These are phyloP conservation scores for Atrichornis clamosus DNA, from an alignment of 2,113 vertebrate genomes.

Conservation along the genomic window DNA sequence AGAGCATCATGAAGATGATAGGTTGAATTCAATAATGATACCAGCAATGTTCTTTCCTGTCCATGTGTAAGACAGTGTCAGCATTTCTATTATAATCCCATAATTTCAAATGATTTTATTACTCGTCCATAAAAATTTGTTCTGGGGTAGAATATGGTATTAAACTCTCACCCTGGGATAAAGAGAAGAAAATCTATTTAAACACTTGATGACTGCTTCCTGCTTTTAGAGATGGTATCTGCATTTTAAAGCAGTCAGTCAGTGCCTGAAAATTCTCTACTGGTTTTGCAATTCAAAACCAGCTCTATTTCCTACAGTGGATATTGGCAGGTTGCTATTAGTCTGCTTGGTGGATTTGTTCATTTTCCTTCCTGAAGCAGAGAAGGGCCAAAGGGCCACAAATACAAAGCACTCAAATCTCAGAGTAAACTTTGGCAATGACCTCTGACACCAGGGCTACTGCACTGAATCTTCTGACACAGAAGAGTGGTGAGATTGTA, in stretches of 20 bases:
- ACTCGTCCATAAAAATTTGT: constrained; percentile 27
- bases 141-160: constrained; percentile 21
- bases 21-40: neutral
- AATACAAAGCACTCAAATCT: neutral
- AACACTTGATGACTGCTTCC: neutral
- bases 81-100: constrained; percentile 36
- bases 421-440: neutral
- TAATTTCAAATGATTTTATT: constrained; percentile 57
- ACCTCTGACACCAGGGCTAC: neutral
- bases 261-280: constrained; percentile 6
- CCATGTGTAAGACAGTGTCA: constrained; percentile 31
- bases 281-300: constrained; percentile 26
- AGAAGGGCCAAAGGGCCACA: neutral
- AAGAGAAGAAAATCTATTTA: constrained; percentile 19
- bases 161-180: constrained; percentile 47
- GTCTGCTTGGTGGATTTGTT: neutral
- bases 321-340: neutral
- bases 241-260: neutral
- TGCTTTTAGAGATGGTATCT: neutral
- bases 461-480: neutral
- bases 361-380: neutral
- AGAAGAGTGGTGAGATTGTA: neutral
- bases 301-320: neutral
- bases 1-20: neutral
- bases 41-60: neutral